Base-by-base conservation (phyloP, 2,113 vertebrate genomes). In the Romanogobio albipinnatus region DNA sequence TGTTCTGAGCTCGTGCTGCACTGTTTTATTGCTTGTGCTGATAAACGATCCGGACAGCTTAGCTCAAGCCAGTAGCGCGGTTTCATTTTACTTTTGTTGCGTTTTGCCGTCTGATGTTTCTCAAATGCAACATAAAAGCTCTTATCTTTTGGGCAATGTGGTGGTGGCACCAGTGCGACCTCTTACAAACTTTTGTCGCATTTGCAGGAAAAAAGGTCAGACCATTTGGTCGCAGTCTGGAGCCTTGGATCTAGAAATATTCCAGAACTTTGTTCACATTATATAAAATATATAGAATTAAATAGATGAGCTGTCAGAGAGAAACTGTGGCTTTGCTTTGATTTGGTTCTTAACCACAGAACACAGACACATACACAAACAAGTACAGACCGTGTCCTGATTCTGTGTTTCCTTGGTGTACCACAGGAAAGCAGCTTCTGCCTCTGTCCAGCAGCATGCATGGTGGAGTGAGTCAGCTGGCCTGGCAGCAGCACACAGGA, bases 401-500 rank as follows among this genome's bases (percentile, higher is more conserved):
- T 56, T 83, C 62, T 70, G 24, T 56, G 10, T 62, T 13, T 39
- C 22, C 17, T 43, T 5, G 68, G 45, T 59, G 75, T 85, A n/a
- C 61, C 15, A 39, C 79, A 95, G 98, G 98, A 90, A 99, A 99
- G 90, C 98, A 98, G 93, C 92, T 99, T 80, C 95, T 98, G 87
- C 97, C 98, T 33, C 93, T 98, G 87, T 98, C 97, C 88, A 96
- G 94, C 89, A 98, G 97, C 58, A 91, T 96, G 89, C 97, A 98
- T 58, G 92, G 95, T 75, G 97, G 96, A 7, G 96, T 97, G 85
- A 96, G 96, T 87, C 97, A 97, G 90, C 91, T 94, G 43, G 84
- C 93, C n/a, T 96, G 96, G 94, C 97, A 96, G 85, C 94, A 92
- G 62, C 90, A 95, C 76, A 22, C 85, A 71, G 97, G 93, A 89